phyloP scores from a whole-genome alignment of 2,888 invertebrate species.

The Pseudococcus viburni region DNA sequence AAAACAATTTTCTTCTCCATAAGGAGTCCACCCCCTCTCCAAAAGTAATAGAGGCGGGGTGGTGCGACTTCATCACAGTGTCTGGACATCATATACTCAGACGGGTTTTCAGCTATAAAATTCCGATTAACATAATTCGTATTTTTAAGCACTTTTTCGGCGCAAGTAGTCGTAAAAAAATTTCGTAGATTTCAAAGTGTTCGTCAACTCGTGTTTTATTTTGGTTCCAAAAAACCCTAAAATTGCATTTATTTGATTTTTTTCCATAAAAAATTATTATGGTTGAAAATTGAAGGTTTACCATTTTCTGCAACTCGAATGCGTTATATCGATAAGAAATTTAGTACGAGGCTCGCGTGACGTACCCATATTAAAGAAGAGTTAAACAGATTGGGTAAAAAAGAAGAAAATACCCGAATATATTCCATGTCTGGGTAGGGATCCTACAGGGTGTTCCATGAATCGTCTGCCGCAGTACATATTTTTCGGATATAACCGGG shows the following conservation, averaged over 20 bases:
- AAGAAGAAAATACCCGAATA: background rate
- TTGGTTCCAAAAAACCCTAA: background rate
- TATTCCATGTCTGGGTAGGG: background rate
- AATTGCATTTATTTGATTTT: background rate
- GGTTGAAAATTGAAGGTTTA: background rate
- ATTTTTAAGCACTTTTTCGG: too few relatives aligned
- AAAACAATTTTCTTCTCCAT: too few relatives aligned
- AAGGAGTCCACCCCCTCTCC: too few relatives aligned
- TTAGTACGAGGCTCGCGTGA: background rate
- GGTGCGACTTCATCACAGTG: too few relatives aligned
- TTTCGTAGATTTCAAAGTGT: background rate
- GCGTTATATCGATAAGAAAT: slow-evolving; percentile 16
- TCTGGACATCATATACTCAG: too few relatives aligned
- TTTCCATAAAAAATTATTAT: background rate
- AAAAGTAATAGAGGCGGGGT: too few relatives aligned
- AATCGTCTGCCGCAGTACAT: too few relatives aligned
- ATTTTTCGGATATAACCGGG: too few relatives aligned
- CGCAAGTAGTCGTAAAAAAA: background rate
- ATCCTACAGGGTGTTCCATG: too few relatives aligned
- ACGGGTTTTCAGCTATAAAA: too few relatives aligned
- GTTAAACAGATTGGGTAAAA: background rate
- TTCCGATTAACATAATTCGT: too few relatives aligned
- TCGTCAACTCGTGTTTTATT: background rate
- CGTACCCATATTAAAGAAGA: background rate
- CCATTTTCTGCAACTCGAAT: background rate